Conservation (phyloP, 2,113 vertebrate species). For the Calyptommatus sinebrachiatus region DNA sequence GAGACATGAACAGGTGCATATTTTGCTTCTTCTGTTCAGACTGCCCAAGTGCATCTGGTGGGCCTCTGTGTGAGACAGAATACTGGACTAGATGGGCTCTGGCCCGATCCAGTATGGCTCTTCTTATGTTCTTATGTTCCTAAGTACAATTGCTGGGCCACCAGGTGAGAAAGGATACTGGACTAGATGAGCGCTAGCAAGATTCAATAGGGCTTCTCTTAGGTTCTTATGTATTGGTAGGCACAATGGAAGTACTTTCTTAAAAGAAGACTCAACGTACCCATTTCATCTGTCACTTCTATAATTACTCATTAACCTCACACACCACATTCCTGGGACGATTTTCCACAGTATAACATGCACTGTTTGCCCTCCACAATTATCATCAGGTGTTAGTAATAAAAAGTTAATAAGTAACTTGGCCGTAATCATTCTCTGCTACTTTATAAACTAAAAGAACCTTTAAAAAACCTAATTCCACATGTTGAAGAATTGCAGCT, state of each 20-base stretch:
- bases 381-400: constrained; percentile 25
- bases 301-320: constrained; percentile 60
- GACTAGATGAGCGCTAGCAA: no score
- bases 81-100: no score
- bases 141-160: no score
- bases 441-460: constrained; percentile 22
- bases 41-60: no score
- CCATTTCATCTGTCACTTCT: constrained; percentile 32
- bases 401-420: constrained; percentile 64
- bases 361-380: constrained; percentile 37
- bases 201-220: no score
- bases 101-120: no score
- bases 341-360: constrained; percentile 31
- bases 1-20: no score
- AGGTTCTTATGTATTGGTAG: no score
- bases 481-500: neutral
- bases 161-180: no score
- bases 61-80: no score
- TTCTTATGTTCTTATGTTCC: no score
- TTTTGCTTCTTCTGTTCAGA: no score
- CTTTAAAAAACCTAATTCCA: constrained; percentile 16
- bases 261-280: neutral
- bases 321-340: constrained; percentile 19
- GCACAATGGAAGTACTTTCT: neutral
- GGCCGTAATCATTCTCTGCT: constrained; percentile 1